Evolutionary conservation across 92 coral and sea anemone genomes (phyloP).

Genomic region (Parazoanthus atlanticus): DNA sequence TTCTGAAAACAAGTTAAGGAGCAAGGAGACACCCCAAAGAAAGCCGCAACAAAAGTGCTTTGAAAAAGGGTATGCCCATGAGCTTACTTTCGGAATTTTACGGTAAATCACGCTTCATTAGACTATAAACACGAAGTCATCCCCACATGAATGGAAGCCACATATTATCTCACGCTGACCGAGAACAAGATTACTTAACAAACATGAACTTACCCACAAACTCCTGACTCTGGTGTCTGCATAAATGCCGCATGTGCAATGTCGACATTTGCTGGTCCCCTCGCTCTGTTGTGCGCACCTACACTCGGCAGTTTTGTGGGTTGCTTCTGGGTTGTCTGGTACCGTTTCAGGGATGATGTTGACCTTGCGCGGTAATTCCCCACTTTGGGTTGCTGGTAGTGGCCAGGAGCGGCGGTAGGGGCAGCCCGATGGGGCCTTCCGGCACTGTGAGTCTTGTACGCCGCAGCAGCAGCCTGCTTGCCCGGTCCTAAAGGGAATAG

Average conservation of each 20-base stretch:
- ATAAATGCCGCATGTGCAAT: conserved; percentile 78
- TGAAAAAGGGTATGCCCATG: background rate
- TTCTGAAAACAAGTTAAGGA: too few relatives aligned
- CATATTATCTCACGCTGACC: background rate
- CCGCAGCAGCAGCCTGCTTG: conserved; percentile 56
- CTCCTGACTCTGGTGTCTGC: conserved; percentile 99
- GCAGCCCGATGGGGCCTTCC: conserved; percentile 80
- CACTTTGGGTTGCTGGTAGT: conserved; percentile 56
- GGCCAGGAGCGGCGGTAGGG: conserved; percentile 64
- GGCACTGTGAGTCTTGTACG: conserved; percentile 50
- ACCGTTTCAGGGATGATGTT: conserved; percentile 76
- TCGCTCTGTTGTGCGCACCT: conserved; percentile 93
- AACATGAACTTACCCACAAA: conserved; percentile 85
- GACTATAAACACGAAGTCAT: background rate
- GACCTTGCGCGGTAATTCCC: conserved; percentile 60
- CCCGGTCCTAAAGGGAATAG: conserved; percentile 81
- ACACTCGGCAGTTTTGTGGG: conserved; percentile 85
- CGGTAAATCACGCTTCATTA: background rate
- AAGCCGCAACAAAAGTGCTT: background rate
- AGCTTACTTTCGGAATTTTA: background rate
- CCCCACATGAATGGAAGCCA: background rate
- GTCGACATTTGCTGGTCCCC: conserved; percentile 72
- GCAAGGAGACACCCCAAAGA: too few relatives aligned
- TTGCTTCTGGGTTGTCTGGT: conserved; percentile 68
- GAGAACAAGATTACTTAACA: background rate